These are phyloP conservation scores for Marisa cornuarietis DNA, from an alignment of 1,140 invertebrate genomes.

Conservation along the genomic window DNA sequence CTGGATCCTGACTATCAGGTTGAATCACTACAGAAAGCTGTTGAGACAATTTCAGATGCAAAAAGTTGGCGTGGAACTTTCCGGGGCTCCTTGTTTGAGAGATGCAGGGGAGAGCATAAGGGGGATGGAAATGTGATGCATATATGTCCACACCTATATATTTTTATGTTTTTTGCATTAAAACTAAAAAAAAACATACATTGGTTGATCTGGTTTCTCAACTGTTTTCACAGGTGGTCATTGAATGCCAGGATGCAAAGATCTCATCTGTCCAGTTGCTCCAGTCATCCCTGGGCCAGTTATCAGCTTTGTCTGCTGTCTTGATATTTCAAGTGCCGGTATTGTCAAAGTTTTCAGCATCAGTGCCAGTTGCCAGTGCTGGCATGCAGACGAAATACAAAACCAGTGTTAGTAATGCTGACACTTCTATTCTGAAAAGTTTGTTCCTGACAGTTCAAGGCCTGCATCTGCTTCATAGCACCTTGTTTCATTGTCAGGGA, in stretches of 20 bases:
- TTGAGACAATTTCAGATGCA: too few species aligned
- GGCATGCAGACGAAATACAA: background rate
- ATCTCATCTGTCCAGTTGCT: constrained; percentile 1
- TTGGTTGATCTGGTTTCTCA: too few species aligned
- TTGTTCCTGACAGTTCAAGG: too few species aligned
- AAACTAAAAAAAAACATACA: too few species aligned
- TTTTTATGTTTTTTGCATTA: too few species aligned
- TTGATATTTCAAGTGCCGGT: background rate
- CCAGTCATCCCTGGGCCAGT: background rate
- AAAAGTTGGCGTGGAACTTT: too few species aligned
- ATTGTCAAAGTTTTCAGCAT: background rate
- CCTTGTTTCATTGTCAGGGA: too few species aligned
- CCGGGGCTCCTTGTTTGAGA: background rate
- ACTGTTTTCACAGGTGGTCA: background rate
- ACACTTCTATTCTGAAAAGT: background rate
- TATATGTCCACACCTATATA: too few species aligned
- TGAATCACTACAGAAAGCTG: background rate
- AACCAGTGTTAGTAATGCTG: background rate
- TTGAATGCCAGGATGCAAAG: background rate
- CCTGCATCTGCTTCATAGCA: too few species aligned
- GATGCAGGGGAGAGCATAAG: background rate
- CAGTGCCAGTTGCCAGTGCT: background rate
- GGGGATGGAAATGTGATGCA: background rate
- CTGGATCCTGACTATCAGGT: background rate
- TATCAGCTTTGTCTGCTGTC: background rate